phyloP scores from a whole-genome alignment of 2,113 vertebrate genomes.

The Trochalopteron elliotii region DNA sequence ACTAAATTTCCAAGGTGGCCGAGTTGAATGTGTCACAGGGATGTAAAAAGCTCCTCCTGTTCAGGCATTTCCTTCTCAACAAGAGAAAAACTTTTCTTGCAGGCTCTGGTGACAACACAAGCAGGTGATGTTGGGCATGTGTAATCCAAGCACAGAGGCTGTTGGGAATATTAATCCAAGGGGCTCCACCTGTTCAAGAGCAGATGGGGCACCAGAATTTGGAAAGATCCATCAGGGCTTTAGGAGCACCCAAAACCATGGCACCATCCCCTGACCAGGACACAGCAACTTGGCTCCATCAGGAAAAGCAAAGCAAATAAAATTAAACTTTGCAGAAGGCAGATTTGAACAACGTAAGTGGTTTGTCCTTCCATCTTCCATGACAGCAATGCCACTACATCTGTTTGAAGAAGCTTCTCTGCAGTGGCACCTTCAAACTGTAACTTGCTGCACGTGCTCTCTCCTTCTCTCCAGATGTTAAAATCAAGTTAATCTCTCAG shows the following conservation, averaged over 20 bases:
- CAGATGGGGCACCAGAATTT: fast-evolving
- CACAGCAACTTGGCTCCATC: background rate
- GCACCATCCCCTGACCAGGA: background rate
- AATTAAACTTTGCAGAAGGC: background rate
- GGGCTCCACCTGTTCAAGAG: background rate
- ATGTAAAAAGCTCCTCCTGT: background rate
- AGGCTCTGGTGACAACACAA: background rate
- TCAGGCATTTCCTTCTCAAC: background rate
- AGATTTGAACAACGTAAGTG: fast-evolving
- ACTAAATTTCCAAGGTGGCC: fast-evolving
- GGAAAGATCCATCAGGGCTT: background rate
- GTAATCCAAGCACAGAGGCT: background rate
- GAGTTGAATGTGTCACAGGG: fast-evolving
- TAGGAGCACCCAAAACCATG: fast-evolving
- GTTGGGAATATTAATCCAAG: background rate
- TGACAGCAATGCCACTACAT: background rate
- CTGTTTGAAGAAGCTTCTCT: background rate
- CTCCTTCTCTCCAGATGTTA: background rate
- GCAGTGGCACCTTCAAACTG: background rate
- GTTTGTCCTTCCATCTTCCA: background rate
- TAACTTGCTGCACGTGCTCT: background rate
- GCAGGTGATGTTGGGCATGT: background rate
- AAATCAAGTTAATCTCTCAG: background rate
- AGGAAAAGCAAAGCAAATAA: background rate
- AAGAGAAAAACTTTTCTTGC: background rate